Conservation (phyloP, 2,797 vertebrate genomes). For the Capromys pilorides region DNA sequence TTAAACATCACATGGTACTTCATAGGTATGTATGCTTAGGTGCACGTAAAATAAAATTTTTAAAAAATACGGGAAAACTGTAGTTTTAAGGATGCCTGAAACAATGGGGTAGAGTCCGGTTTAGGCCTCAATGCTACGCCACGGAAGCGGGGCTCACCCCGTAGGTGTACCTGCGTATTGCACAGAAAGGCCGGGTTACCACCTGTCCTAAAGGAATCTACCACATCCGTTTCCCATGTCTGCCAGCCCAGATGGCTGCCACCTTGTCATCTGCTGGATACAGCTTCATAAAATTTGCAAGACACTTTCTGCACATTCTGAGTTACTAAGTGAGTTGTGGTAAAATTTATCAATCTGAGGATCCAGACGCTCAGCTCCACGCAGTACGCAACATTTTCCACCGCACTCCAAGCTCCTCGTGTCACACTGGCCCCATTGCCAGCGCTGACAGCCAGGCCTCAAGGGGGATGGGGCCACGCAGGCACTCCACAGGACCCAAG, state of each 20-base stretch:
- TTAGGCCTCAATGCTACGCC: neutral
- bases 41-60: too few species aligned
- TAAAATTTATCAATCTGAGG: neutral
- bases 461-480: fast-evolving
- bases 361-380: neutral
- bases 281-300: neutral
- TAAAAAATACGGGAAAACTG: neutral
- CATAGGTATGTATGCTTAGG: neutral
- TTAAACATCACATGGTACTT: neutral
- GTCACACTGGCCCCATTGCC: neutral
- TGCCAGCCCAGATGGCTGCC: neutral
- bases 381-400: neutral
- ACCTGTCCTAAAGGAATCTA: neutral
- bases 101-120: fast-evolving
- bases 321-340: neutral
- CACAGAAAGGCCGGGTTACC: neutral
- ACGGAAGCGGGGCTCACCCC: neutral
- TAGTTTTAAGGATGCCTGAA: neutral
- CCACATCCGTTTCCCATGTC: neutral
- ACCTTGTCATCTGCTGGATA: neutral
- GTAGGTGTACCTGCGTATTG: neutral
- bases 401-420: neutral
- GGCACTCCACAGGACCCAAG: neutral
- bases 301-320: neutral
- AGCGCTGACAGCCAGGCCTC: neutral